Conservation (phyloP, 2,888 invertebrate genomes). For the Resseliella maxima region DNA sequence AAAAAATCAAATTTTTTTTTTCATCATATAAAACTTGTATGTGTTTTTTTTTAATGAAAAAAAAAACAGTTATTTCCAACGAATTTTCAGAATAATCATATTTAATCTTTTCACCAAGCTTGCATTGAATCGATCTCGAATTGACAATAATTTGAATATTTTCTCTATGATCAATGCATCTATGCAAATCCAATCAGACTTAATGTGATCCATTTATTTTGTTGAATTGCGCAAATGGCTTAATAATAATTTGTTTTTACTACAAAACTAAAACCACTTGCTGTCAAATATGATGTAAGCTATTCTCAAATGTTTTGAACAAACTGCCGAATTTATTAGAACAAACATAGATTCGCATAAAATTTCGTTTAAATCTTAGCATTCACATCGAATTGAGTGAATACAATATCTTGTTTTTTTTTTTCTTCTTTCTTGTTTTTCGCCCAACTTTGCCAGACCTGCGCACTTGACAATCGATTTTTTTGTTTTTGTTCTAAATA, state of each 20-base stretch:
- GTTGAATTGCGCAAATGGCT: background rate
- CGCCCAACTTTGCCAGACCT: background rate
- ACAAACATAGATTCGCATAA: background rate
- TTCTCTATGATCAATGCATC: background rate
- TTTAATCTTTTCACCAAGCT: too few species aligned
- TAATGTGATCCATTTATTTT: background rate
- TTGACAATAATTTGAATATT: background rate
- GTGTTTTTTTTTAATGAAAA: background rate
- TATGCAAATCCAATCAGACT: background rate
- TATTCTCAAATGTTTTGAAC: background rate
- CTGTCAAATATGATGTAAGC: background rate
- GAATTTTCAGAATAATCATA: too few species aligned
- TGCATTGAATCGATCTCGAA: conserved; percentile 26
- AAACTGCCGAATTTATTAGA: background rate
- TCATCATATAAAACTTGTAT: background rate
- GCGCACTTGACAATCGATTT: background rate
- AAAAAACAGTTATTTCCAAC: background rate
- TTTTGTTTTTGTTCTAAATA: conserved; percentile 3
- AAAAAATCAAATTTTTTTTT: background rate
- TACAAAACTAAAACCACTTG: conserved; percentile 2
- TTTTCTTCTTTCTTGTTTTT: conserved; percentile 6
- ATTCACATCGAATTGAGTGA: background rate
- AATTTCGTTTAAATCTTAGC: background rate
- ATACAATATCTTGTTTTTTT: conserved; percentile 8
- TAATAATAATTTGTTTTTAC: background rate